phyloP scores from a whole-genome alignment of 2,888 invertebrate genomes.

The Phymatocera aterrima region DNA sequence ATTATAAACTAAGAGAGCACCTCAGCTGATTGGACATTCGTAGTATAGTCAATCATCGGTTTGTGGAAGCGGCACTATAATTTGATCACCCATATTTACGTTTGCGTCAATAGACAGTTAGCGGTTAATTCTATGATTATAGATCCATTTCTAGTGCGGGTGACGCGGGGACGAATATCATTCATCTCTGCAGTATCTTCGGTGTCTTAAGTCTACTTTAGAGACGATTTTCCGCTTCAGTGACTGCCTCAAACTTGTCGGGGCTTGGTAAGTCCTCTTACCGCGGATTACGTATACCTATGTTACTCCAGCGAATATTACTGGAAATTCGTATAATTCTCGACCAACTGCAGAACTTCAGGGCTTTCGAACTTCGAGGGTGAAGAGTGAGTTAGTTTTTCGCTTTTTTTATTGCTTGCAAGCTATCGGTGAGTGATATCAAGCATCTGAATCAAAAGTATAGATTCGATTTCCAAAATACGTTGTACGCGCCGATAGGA shows the following conservation, averaged over 20 bases:
- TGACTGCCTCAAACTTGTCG: constrained; percentile 5
- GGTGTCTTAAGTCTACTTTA: constrained; percentile 33
- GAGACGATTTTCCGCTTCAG: constrained; percentile 34
- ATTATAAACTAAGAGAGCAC: constrained; percentile 15
- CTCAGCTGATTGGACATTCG: not conserved
- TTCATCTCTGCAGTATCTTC: constrained; percentile 22
- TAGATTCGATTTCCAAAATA: not conserved
- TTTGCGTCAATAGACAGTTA: not conserved
- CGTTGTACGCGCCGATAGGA: not conserved
- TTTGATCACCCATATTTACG: not conserved
- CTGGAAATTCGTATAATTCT: not conserved
- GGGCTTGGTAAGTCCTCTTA: constrained; percentile 33
- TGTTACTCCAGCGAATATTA: constrained; percentile 2
- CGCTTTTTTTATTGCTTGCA: not conserved
- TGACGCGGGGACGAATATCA: not conserved
- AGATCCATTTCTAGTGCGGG: not conserved
- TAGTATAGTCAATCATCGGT: constrained; percentile 26
- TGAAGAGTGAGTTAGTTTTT: not conserved
- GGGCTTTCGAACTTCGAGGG: not conserved
- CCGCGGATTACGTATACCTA: constrained; percentile 34
- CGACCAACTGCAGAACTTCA: not conserved
- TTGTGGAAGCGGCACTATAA: not conserved
- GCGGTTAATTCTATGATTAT: constrained; percentile 15
- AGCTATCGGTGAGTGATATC: not conserved
- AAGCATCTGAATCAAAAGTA: not conserved